Evolutionary conservation across 1,140 invertebrate genomes (phyloP).

Genomic region (Saccostrea glomerata): DNA sequence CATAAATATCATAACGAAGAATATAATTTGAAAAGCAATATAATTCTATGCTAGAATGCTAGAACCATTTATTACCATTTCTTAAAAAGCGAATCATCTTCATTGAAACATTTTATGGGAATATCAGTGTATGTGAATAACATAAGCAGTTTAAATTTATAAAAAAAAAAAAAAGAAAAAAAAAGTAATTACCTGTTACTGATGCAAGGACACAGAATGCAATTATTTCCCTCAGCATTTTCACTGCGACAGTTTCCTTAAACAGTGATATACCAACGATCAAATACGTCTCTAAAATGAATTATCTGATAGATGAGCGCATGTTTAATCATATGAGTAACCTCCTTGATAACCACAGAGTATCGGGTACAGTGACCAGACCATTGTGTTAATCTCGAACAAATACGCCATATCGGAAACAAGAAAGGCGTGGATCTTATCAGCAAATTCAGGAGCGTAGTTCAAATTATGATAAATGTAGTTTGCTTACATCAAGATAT

Average conservation of each 20-base stretch:
- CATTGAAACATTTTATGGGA: too few species aligned
- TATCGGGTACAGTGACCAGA: slow-evolving; percentile 13
- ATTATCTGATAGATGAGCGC: background rate
- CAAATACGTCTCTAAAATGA: background rate
- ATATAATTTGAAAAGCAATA: too few species aligned
- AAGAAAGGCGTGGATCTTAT: background rate
- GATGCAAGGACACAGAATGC: background rate
- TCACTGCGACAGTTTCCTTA: background rate
- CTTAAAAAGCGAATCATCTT: too few species aligned
- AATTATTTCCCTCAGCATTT: background rate
- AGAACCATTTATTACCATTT: too few species aligned
- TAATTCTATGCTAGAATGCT: too few species aligned
- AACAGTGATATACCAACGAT: background rate
- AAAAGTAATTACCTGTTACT: background rate
- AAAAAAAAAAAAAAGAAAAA: too few species aligned
- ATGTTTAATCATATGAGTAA: background rate
- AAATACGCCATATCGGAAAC: background rate
- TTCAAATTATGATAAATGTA: too few species aligned
- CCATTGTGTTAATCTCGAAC: background rate
- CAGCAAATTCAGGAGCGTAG: too few species aligned
- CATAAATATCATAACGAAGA: too few species aligned
- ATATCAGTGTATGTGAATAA: too few species aligned
- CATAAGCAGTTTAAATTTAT: too few species aligned
- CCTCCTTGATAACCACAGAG: background rate
- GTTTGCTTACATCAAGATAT: too few species aligned